Conservation (phyloP, 2,113 vertebrate genomes). For the Sturnus vulgaris region DNA sequence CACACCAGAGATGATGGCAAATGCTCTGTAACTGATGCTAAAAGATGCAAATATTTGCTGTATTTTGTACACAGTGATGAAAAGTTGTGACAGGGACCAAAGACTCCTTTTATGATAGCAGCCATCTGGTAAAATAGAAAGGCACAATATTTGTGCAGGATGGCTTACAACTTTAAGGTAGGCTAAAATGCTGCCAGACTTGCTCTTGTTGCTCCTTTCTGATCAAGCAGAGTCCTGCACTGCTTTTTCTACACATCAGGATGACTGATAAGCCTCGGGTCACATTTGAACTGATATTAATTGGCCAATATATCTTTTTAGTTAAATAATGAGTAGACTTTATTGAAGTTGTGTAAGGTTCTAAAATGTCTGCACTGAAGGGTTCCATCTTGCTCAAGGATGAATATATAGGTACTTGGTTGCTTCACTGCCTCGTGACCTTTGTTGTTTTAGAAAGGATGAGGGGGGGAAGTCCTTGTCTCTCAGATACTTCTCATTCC, state of each 20-base stretch:
- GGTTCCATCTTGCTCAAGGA: background rate
- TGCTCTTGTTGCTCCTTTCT: conserved; percentile 19
- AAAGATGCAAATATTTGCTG: conserved; percentile 48
- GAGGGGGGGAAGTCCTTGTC: background rate
- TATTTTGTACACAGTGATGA: conserved; percentile 44
- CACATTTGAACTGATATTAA: background rate
- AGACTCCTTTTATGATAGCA: conserved; percentile 21
- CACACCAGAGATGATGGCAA: background rate
- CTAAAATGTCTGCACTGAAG: background rate
- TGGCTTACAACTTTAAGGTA: conserved; percentile 33
- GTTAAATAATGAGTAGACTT: background rate
- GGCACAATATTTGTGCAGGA: conserved; percentile 15
- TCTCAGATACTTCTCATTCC: background rate
- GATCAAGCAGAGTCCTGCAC: background rate
- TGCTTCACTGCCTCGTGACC: background rate
- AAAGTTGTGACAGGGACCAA: conserved; percentile 37
- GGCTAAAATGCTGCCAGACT: conserved; percentile 15
- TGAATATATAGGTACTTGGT: background rate
- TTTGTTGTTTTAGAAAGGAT: background rate
- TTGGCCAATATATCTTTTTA: background rate
- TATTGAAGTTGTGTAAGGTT: background rate
- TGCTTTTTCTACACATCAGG: background rate
- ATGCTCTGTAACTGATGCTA: conserved; percentile 29
- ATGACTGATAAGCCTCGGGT: background rate
- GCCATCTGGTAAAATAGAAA: conserved; percentile 42